These are phyloP conservation scores for Oligia fasciuncula DNA, from an alignment of 2,888 invertebrate genomes.

Conservation along the genomic window DNA sequence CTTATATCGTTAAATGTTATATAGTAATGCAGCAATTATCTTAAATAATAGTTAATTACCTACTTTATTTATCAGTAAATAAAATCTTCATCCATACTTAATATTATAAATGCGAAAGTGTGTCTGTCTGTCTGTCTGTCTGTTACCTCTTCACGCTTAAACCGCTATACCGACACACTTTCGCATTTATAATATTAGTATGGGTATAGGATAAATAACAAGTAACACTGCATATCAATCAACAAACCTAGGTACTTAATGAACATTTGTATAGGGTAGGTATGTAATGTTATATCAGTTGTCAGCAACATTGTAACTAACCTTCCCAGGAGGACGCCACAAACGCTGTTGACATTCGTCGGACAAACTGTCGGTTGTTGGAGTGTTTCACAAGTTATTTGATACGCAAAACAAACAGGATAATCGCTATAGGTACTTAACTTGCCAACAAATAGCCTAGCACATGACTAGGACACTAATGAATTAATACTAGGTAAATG, in stretches of 20 bases:
- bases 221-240: background rate
- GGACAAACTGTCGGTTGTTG: slow-evolving; percentile 1
- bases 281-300: background rate
- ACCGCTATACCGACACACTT: no score
- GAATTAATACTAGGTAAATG: background rate
- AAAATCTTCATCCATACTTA: background rate
- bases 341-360: background rate
- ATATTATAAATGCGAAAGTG: no score
- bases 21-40: background rate
- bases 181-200: no score
- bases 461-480: slow-evolving; percentile 10
- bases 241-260: background rate
- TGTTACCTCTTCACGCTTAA: no score
- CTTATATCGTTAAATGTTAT: background rate
- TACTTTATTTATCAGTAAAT: no score
- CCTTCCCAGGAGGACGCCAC: background rate
- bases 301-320: background rate
- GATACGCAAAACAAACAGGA: slow-evolving; percentile 41
- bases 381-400: slow-evolving; percentile 20
- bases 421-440: background rate
- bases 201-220: no score
- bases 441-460: slow-evolving; percentile 2
- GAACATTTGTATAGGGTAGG: background rate
- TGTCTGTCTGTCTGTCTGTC: no score
- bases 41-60: background rate